A percentile compares a stretch with the other conserved stretches of the same genome.
Conservation (phyloP, 2,888 invertebrate genomes). For the Papilio demoleus region DNA sequence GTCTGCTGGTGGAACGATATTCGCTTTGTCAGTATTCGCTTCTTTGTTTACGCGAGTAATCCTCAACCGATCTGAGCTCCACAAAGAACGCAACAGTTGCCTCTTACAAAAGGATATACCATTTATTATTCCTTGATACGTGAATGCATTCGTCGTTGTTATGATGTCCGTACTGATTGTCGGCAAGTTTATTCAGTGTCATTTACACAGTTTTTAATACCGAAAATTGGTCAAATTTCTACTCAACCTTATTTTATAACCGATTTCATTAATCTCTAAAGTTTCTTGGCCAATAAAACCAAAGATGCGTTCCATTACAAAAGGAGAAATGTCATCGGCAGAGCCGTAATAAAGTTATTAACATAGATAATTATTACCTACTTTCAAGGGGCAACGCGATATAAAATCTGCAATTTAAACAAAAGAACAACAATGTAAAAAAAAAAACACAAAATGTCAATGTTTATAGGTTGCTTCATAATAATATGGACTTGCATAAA, state of each 20-base stretch:
- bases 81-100: constrained; percentile 37
- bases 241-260: background rate
- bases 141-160: background rate
- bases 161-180: background rate
- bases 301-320: too few species aligned
- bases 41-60: constrained; percentile 34
- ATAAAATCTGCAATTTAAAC: background rate
- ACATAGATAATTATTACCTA: constrained; percentile 12
- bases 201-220: background rate
- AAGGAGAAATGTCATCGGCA: too few species aligned
- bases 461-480: background rate
- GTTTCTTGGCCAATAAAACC: too few species aligned
- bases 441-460: too few species aligned
- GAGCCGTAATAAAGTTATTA: too few species aligned
- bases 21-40: constrained; percentile 34
- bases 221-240: background rate
- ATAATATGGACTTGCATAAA: constrained; percentile 13
- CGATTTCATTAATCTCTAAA: background rate
- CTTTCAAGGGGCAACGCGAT: constrained; percentile 10
- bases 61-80: constrained; percentile 27
- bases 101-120: constrained; percentile 15
- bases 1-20: constrained; percentile 31
- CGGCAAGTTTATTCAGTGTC: background rate
- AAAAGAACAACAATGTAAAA: background rate
- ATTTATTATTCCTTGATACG: background rate